Evolutionary conservation across 2,113 vertebrate genomes (phyloP), one percentile per base, ranked within the genome.

Genomic region (Lagopus leucura): DNA sequence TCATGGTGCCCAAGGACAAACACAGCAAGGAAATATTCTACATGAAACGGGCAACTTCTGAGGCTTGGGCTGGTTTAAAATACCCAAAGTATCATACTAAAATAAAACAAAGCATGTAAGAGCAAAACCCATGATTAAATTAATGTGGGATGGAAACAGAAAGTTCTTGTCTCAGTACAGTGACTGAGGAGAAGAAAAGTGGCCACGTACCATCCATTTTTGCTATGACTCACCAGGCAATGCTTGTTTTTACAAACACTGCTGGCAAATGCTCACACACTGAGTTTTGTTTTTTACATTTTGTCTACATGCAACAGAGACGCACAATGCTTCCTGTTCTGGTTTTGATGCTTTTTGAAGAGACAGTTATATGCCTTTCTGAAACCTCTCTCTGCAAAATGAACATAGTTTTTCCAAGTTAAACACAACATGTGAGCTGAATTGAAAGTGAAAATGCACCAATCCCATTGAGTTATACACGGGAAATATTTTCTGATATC

Each of bases 161-260:
- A 72, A 25, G 43, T 61, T 60, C 61, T 79, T 21, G 14, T 69
- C 40, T 74, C 69, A 50, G 8, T 9, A 18, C 1, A 2, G 15
- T 74, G 61, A 57, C n/a, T 0, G 1, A 91, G 15, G 50, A 71
- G 16, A 43, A 5, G 69, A 81, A 43, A 45, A 52, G 36, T 61
- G 42, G 32, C 50, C 63, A 64, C 0, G 1, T 55, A 84, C 27
- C 10, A 66, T 3, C 4, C 8, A 0, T 48, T 69, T 57, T 57
- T 1, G 0, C 1, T 4, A 77, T 36, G 20, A 73, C 45, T 24
- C 3, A 1, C 47, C 48, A 74, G 32, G 28, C 25, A 43, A 55
- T 12, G 25, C 20, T 48, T 72, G 45, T 67, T 73, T 73, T 78
- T 47, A 55, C 0, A 1, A 83, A 61, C 1, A 4, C 11, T 61